These are phyloP conservation scores for Sclerodermus sp. DNA, from an alignment of 2,888 invertebrate species.

Conservation along the genomic window DNA sequence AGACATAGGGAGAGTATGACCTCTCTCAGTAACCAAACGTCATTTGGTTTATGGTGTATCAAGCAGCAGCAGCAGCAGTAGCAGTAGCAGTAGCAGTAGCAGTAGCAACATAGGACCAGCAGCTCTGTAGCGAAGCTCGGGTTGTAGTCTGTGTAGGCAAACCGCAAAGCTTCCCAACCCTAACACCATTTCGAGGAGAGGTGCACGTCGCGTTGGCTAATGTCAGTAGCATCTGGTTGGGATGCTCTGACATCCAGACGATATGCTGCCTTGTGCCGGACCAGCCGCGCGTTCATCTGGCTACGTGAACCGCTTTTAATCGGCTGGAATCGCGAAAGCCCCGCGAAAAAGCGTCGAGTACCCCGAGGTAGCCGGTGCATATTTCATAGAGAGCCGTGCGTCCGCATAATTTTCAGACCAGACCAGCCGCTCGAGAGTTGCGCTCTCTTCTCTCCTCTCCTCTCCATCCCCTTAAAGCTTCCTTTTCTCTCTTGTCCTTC, in stretches of 20 bases:
- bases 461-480: not conserved
- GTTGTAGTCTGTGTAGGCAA: conserved; percentile 20
- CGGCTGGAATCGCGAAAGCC: too few relatives aligned
- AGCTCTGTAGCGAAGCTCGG: too few relatives aligned
- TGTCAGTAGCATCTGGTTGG: conserved; percentile 29
- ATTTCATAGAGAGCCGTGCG: not conserved
- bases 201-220: conserved; percentile 25
- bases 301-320: not conserved
- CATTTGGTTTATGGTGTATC: not conserved
- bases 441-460: conserved; percentile 1
- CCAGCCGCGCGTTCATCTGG: not conserved
- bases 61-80: not conserved
- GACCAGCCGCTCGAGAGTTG: not conserved
- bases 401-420: conserved; percentile 5
- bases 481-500: too few relatives aligned
- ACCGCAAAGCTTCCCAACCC: conserved; percentile 22
- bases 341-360: too few relatives aligned
- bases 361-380: too few relatives aligned
- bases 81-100: too few relatives aligned
- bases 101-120: too few relatives aligned
- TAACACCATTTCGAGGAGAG: conserved; percentile 6
- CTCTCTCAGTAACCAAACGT: too few relatives aligned
- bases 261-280: not conserved
- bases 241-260: conserved; percentile 29
- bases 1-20: too few relatives aligned